Percentiles rank a stretch among this genome's conserved stretches.
phyloP scores from a whole-genome alignment of 2,113 vertebrate genomes.

The Anas platyrhynchos region DNA sequence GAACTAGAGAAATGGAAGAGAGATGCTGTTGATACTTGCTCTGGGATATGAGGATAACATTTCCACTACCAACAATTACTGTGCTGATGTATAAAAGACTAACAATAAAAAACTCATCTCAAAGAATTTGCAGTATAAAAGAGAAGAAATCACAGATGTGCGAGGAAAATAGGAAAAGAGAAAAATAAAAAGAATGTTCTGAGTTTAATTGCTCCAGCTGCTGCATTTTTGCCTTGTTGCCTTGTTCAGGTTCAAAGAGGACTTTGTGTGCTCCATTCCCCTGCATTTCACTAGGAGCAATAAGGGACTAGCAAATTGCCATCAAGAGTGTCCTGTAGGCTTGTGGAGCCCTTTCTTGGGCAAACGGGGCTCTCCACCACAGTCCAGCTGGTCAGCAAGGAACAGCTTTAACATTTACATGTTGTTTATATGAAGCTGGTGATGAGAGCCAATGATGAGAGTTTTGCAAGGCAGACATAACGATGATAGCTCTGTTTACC shows the following conservation, averaged over 20 bases:
- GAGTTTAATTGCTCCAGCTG: not conserved
- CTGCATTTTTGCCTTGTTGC: not conserved
- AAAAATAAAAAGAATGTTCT: not conserved
- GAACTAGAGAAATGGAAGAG: not conserved
- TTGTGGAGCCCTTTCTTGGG: not conserved
- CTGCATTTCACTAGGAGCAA: not conserved
- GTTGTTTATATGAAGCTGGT: not conserved
- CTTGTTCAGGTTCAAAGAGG: not conserved
- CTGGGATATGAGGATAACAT: not conserved
- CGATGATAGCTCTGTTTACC: not conserved
- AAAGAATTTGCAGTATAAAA: not conserved
- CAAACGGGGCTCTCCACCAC: not conserved
- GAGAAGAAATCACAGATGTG: not conserved
- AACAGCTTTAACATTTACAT: too few relatives aligned
- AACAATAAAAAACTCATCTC: not conserved
- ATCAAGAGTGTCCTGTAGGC: rapidly evolving
- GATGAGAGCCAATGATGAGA: not conserved
- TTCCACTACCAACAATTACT: not conserved
- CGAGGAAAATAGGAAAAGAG: not conserved
- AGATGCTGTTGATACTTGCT: not conserved
- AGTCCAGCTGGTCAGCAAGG: not conserved
- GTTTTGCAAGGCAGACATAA: not conserved
- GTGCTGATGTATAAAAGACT: not conserved
- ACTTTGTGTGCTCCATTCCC: not conserved
- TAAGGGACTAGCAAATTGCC: not conserved